Base-by-base conservation (phyloP, 2,888 invertebrate species). In the Ophion slaviceki region DNA sequence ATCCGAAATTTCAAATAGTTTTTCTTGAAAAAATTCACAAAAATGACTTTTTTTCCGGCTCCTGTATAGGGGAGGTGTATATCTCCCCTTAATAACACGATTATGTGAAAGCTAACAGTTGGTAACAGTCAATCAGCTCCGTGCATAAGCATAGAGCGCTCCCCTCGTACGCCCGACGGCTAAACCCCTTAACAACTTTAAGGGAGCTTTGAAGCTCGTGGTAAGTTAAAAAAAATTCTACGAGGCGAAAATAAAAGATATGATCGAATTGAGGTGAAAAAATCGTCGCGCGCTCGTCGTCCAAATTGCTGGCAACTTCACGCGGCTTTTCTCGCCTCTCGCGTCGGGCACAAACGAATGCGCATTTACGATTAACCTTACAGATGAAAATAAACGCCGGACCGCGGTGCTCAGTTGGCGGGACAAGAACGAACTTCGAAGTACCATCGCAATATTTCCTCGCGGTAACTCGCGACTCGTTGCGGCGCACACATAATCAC, bases 331-430 rank as follows among this genome's bases (percentile, higher is more conserved):
- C 79, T 61, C 64, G 61, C 71, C n/a, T 62, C 45, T 72, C 36
- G 53, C 36, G 61, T 61, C 81, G 66, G 57, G 67, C 67, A 74
- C 80, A 59, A 81, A 81, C 81, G 53, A 64, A 86, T 91, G 77
- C 81, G 53, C 62, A 86, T 91, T 90, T 90, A 90, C 88, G 89
- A 88, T 89, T 89, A 87, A 88, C 87, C 89, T 87, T 84, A 68
- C 79, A 87, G 91, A 90, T 92, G 92, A 90, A 92, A 92, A 92
- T 92, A 92, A 92, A 91, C 92, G 87, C 79, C 74, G 82, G 86
- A 87, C 87, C 80, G 61, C 87, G 85, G 80, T 88, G 85, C 86
- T 89, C 88, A 84, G 86, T 75, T 84, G 80, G 61, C 87, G 85
- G 80, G 80, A 78, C 84, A 84, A 88, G 81, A 85, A 83, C 81